Conservation (phyloP, 1,140 invertebrate species). For the Lepidurus couesii region DNA sequence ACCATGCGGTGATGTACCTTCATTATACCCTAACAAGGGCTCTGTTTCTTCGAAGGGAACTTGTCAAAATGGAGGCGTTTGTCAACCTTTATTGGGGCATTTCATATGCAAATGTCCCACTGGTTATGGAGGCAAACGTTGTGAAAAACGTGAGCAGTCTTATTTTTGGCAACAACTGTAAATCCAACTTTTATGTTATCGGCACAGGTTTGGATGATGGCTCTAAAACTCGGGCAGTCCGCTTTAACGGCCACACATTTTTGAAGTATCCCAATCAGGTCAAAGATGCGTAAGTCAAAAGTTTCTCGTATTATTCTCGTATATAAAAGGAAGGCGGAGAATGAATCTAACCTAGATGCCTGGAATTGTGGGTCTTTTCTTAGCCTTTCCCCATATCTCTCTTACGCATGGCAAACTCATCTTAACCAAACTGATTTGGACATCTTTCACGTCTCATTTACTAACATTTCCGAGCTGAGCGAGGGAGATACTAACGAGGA, state of each 20-base stretch:
- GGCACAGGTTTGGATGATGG: not conserved
- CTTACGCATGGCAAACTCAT: slow-evolving; percentile 25
- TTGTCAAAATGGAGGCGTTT: slow-evolving; percentile 68
- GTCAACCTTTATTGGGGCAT: slow-evolving; percentile 63
- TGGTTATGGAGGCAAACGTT: slow-evolving; percentile 61
- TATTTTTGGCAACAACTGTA: not conserved
- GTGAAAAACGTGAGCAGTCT: slow-evolving; percentile 61
- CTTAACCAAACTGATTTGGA: slow-evolving; percentile 27
- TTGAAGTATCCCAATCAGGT: slow-evolving; percentile 58
- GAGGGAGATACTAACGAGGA: slow-evolving; percentile 48
- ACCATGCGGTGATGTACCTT: slow-evolving; percentile 53
- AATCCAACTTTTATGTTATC: not conserved
- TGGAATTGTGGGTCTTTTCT: not conserved
- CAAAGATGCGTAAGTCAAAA: slow-evolving; percentile 51
- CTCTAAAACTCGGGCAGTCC: slow-evolving; percentile 47
- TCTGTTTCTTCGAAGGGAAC: slow-evolving; percentile 50
- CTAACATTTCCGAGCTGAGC: slow-evolving; percentile 42
- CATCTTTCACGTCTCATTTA: slow-evolving; percentile 34
- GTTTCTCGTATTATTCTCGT: not conserved
- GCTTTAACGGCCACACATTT: slow-evolving; percentile 59
- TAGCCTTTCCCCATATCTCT: slow-evolving; percentile 26
- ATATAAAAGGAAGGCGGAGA: slow-evolving; percentile 27
- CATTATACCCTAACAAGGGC: slow-evolving; percentile 36
- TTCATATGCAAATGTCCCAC: slow-evolving; percentile 64
- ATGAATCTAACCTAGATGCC: slow-evolving; percentile 12